Conservation (phyloP, 2,888 invertebrate species). For the Melanargia galathea region DNA sequence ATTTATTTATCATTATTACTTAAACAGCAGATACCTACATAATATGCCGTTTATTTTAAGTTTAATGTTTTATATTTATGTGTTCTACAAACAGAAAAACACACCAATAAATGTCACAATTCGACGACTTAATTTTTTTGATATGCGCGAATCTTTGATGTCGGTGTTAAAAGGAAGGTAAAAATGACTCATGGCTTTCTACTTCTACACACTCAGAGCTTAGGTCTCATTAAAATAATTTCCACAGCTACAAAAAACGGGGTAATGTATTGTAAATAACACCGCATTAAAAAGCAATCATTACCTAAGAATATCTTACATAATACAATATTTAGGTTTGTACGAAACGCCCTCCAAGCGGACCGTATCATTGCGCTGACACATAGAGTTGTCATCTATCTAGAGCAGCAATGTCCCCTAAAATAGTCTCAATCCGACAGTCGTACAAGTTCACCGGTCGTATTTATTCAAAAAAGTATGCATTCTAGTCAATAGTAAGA, state of each 20-base stretch:
- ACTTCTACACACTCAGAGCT: neutral
- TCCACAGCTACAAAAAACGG: conserved; percentile 25
- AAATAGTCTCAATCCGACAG: neutral
- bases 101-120: no score
- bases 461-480: neutral
- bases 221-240: conserved; percentile 20
- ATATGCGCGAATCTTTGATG: neutral
- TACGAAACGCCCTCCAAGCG: conserved; percentile 28
- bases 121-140: no score
- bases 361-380: conserved; percentile 29
- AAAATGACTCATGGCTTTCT: neutral
- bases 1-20: no score
- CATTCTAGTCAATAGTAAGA: neutral
- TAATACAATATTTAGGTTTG: conserved; percentile 28
- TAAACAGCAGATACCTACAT: no score
- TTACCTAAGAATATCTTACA: conserved; percentile 29
- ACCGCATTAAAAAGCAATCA: conserved; percentile 33
- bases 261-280: conserved; percentile 33
- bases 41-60: no score
- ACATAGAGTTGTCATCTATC: neutral
- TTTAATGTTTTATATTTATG: no score
- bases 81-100: no score
- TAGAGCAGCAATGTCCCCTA: neutral
- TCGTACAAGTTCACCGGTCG: neutral
- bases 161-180: neutral